Base-by-base conservation (phyloP, 2,888 invertebrate genomes). In the Steinernema scapterisci region DNA sequence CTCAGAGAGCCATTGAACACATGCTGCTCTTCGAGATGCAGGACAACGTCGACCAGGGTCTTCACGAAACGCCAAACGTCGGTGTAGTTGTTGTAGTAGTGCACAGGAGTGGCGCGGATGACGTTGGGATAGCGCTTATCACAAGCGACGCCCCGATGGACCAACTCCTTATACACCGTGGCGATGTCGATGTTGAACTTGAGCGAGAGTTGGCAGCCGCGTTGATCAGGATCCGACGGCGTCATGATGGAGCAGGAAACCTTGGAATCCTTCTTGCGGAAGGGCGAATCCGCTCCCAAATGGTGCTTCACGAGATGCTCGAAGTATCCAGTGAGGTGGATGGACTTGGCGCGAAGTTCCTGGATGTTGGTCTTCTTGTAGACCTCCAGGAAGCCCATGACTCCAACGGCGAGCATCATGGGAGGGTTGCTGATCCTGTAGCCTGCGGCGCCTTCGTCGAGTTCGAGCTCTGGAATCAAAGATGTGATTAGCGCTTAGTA, bases 161-260 rank as follows among this genome's bases (percentile, higher is more conserved):
- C 84, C 21, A 91, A 83, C 77, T 90, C 88, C 25, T 87, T 75
- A 81, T 89, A 89, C 27, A 91, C 87, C n/a, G 84, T 71, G 7
- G 85, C 81, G 6, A 90, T 86, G 19, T 88, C 86, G 48, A 88
- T 80, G 16, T 88, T 88, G 82, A 91, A 90, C 27, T 86, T 86
- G 54, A 91, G 79, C 1, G 91, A 91, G 38, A 91, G 86, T 80
- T 91, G 91, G 71, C 89, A 89, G 3, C 91, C 91, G 74, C 91
- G 81, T 79, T 90, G 87, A 3, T 84, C 85, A 1, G 90, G 89
- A 81, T 91, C 88, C 19, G 84, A 78, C 0, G 91, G 91, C 0
- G 91, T 91, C 25, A 91, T 87, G 43, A 91, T 89, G 11, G 88
- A 81, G 23, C 88, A 86, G 0, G 76, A 78, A 19, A 82, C 87